Base-by-base conservation (phyloP, 2,888 invertebrate species). In the Ennomos fuscantarius region DNA sequence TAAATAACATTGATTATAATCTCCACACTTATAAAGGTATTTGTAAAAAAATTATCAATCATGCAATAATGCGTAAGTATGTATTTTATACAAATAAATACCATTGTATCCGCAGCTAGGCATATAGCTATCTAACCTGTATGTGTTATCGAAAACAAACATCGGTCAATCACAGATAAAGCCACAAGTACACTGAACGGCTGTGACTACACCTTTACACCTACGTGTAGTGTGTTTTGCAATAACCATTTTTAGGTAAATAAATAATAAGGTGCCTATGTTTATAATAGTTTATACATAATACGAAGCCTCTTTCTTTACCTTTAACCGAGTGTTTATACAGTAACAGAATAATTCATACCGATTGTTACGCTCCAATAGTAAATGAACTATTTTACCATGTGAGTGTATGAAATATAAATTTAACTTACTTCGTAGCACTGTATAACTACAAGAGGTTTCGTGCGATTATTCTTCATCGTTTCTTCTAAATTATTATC, bases 351-450 rank as follows among this genome's bases (percentile, higher is more conserved):
- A 12, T 44, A 42, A 56, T 36, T 24, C 33, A 55, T 51, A 33
- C 44, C 47, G 39, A 56, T 68, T 65, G 69, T 66, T 71, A 69
- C 78, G 78, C 78, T 80, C 77, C 64, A 76, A 71, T 78, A 78
- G 69, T 56, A 46, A 46, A 72, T 64, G 72, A 65, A 52, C 36
- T 47, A 47, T 41, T 12, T 46, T n/a, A 12, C 35, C 11, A 34
- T 15, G 10, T 12, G 33, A 33, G 48, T 31, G 31, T 40, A 33
- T 15, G 32, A 9, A 42, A 37, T 42, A 6, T 34, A 55, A 42
- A 35, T 55, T 63, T 44, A 71, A 93, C 94, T 93, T 88, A 94
- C 94, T 93, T 93, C 93, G 72, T 94, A 94, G 73, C 93, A 93
- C 78, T 93, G 94, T 69, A 94, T 90, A 54, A 93, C 82, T 70